These are phyloP conservation scores for Griposia aprilina DNA, from an alignment of 2,888 invertebrate genomes.

Conservation along the genomic window DNA sequence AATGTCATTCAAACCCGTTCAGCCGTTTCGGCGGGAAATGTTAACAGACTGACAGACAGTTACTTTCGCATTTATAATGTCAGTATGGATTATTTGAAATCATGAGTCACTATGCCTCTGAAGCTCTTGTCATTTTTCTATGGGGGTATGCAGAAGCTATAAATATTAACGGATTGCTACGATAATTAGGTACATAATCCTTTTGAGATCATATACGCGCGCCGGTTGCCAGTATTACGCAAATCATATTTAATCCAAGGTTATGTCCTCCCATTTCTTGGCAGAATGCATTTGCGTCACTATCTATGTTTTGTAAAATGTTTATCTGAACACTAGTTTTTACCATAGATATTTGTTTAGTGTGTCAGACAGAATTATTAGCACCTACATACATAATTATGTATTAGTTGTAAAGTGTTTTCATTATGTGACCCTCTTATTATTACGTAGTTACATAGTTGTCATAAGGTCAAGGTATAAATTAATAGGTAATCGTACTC, in stretches of 20 bases:
- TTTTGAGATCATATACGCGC: background rate
- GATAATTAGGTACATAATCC: background rate
- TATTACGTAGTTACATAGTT: background rate
- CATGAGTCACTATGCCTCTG: background rate
- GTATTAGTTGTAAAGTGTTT: background rate
- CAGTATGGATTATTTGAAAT: background rate
- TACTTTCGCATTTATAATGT: background rate
- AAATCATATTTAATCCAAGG: background rate
- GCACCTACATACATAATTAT: background rate
- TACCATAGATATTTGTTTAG: no score
- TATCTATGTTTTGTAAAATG: background rate
- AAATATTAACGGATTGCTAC: background rate
- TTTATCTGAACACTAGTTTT: background rate
- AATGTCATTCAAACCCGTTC: background rate
- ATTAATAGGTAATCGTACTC: background rate
- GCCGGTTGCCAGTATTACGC: background rate
- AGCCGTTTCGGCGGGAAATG: no score
- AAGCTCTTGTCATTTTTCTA: background rate
- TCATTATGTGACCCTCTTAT: background rate
- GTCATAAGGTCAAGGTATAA: conserved; percentile 3
- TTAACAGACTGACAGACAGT: no score
- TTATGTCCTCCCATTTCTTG: conserved; percentile 3
- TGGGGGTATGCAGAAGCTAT: background rate
- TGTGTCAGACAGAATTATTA: background rate
- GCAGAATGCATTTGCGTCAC: background rate